These are phyloP conservation scores for Stegana nigrithorax DNA, from an alignment of 2,888 invertebrate genomes.

Conservation along the genomic window DNA sequence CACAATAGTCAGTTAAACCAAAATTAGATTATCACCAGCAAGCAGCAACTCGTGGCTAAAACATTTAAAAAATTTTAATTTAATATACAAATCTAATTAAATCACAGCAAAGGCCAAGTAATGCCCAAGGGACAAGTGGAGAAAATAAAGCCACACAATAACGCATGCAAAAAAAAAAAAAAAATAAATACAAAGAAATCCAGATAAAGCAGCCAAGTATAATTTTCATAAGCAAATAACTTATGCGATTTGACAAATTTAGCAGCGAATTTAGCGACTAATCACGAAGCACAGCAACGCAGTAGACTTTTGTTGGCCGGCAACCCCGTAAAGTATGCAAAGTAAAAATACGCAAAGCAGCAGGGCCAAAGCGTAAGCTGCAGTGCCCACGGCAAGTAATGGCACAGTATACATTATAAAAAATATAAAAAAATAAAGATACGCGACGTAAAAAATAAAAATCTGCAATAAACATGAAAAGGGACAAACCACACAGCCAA, in stretches of 20 bases:
- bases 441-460: constrained; percentile 8
- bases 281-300: constrained; percentile 37
- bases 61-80: neutral
- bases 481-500: constrained; percentile 29
- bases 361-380: constrained; percentile 15
- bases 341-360: constrained; percentile 14
- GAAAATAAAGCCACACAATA: neutral
- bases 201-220: neutral
- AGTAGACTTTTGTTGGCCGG: constrained; percentile 26
- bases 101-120: neutral
- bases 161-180: neutral
- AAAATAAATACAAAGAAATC: neutral
- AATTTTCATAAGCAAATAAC: constrained; percentile 32
- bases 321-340: neutral
- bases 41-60: neutral
- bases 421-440: neutral
- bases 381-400: constrained; percentile 37
- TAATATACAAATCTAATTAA: neutral
- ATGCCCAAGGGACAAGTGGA: neutral
- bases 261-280: constrained; percentile 59
- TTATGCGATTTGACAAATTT: constrained; percentile 57
- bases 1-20: neutral
- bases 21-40: neutral
- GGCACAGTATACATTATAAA: neutral
- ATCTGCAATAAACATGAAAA: constrained; percentile 32